Evolutionary conservation across 92 coral and sea anemone genomes (phyloP).

Genomic region (Siderastrea siderea): DNA sequence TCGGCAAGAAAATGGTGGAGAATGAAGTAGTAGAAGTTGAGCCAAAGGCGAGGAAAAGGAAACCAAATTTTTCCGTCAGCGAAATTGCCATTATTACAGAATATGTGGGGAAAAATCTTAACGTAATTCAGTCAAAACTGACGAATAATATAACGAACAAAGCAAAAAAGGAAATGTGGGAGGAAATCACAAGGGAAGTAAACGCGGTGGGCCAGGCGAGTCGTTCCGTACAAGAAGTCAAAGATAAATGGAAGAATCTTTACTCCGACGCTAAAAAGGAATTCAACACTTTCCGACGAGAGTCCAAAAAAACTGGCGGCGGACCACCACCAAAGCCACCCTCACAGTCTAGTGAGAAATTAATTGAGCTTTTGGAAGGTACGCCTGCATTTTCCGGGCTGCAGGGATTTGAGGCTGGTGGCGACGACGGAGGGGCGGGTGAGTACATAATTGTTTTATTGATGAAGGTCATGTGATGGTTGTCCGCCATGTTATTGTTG

Average conservation of each 20-base stretch:
- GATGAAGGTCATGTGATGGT: too few relatives aligned
- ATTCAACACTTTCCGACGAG: background rate
- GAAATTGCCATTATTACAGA: constrained; percentile 23
- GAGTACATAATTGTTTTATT: too few relatives aligned
- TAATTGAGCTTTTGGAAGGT: too few relatives aligned
- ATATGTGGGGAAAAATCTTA: constrained; percentile 14
- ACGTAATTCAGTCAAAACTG: background rate
- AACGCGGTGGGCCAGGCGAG: constrained; percentile 15
- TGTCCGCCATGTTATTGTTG: too few relatives aligned
- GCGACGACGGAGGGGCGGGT: too few relatives aligned
- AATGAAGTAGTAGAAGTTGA: background rate
- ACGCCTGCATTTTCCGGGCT: too few relatives aligned
- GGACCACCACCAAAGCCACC: too few relatives aligned
- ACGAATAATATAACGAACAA: constrained; percentile 18
- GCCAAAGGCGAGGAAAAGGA: constrained; percentile 3
- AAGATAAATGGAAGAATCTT: constrained; percentile 40
- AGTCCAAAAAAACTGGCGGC: constrained; percentile 25
- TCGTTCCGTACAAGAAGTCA: constrained; percentile 17
- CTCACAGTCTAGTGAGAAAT: too few relatives aligned
- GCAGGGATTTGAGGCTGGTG: too few relatives aligned
- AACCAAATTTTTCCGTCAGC: constrained; percentile 19
- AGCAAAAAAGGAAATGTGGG: constrained; percentile 13
- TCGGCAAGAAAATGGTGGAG: background rate
- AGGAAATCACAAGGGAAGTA: constrained; percentile 17
- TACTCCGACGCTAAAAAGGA: constrained; percentile 18